Evolutionary conservation across 2,888 invertebrate species (phyloP), one percentile per base, ranked within the genome.

Genomic region (Chrysolina americana): DNA sequence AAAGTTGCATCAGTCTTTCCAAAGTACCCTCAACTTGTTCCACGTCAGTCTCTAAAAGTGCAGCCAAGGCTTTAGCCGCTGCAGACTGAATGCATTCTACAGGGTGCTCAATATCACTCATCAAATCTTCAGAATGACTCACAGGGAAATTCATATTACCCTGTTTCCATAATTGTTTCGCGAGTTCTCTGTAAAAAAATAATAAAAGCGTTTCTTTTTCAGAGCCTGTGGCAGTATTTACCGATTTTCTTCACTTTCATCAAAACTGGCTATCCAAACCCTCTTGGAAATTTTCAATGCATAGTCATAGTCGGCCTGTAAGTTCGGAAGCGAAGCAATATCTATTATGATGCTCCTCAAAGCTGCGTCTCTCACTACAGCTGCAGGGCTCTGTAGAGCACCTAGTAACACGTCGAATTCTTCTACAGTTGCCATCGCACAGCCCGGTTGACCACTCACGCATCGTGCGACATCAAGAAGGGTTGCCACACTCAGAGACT

Each of bases 251-350:
- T 93, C 93, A 9, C 91, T 91, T 0, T 92, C 89, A 88, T 98
- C 98, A 87, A 93, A 95, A 77, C 92, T 93, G 0, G 96, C 94
- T 69, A 98, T 91, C 93, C 96, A 96, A 62, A 98, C 90, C 69
- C 96, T 90, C 80, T 93, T 92, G 47, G 92, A 91, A 62, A 96
- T 89, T 56, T 89, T 87, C 69, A 93, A 88, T 8, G 90, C 91
- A 83, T 91, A 90, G 62, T 89, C 91, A 78, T 89, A 89, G 83
- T 92, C 90, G 59, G 90, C 90, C 21, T 92, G 90, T 73, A 91
- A 89, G 2, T 88, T 88, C 8, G 94, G 93, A 77, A 97, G 90
- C 0, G 92, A 91, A 11, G 89, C 87, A 0, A 89, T 88, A 80
- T 95, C 89, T 68, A 93, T 92, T 70, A 90, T 89, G 69, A 97